Evolutionary conservation across 2,113 vertebrate species (phyloP).

Genomic region (Hippolais icterina): DNA sequence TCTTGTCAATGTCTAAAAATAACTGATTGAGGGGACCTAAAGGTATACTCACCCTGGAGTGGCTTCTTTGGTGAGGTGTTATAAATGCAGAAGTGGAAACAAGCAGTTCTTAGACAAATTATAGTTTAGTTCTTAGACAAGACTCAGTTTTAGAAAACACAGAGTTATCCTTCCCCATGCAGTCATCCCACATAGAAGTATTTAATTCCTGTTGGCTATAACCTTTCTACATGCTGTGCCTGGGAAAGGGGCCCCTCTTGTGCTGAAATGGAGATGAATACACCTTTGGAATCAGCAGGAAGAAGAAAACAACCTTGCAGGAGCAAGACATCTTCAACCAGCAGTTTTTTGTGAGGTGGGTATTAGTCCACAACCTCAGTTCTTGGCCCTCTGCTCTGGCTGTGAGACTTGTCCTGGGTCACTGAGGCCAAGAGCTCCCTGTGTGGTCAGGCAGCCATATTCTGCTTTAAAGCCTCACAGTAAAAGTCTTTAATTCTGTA

Average conservation of each 20-base stretch:
- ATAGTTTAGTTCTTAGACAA: no score
- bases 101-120: neutral
- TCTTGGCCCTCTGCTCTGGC: neutral
- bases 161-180: neutral
- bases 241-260: neutral
- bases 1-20: neutral
- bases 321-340: neutral
- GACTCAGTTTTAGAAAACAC: neutral
- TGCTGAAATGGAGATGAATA: neutral
- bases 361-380: neutral
- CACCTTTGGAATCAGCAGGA: neutral
- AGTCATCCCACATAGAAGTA: neutral
- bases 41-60: neutral
- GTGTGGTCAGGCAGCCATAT: rapidly evolving
- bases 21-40: neutral
- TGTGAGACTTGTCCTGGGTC: neutral
- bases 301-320: neutral
- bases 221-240: neutral
- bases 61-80: neutral
- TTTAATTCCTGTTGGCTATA: neutral
- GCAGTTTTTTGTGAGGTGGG: neutral
- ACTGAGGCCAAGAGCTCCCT: neutral
- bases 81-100: neutral
- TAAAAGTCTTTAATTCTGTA: neutral
- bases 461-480: neutral